A percentile compares a stretch with the other conserved stretches of the same genome.
These are phyloP conservation scores for Formica aserva DNA, from an alignment of 2,888 invertebrate species.

Conservation along the genomic window DNA sequence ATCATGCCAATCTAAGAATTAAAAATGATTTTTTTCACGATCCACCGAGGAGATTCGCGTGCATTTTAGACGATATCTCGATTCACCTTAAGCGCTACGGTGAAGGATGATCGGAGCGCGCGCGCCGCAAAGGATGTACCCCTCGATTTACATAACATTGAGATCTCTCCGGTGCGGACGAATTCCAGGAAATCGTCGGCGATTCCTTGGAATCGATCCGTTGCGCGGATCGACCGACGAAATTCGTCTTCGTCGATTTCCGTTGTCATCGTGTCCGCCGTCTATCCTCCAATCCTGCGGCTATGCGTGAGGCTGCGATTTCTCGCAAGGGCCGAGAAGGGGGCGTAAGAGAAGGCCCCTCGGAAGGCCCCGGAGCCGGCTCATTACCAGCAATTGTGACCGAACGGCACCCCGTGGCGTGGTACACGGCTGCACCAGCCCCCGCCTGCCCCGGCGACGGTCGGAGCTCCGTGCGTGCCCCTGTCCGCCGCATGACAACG, in stretches of 20 bases:
- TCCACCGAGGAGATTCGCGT: background rate
- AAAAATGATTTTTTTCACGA: background rate
- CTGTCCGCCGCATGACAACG: constrained; percentile 81
- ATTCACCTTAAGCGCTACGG: constrained; percentile 30
- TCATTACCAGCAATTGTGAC: constrained; percentile 85
- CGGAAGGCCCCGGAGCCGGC: constrained; percentile 80
- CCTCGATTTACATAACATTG: constrained; percentile 51
- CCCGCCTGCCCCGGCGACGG: constrained; percentile 69
- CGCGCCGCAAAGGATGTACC: constrained; percentile 11
- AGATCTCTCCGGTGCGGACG: background rate
- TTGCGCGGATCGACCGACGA: constrained; percentile 42
- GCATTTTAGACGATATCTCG: constrained; percentile 1
- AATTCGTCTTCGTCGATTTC: constrained; percentile 73
- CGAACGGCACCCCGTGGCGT: constrained; percentile 81
- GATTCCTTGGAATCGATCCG: constrained; percentile 64
- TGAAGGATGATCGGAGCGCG: constrained; percentile 28
- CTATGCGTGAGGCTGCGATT: constrained; percentile 81
- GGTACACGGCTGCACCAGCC: constrained; percentile 73
- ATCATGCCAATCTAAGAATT: background rate
- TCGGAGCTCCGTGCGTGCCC: constrained; percentile 69
- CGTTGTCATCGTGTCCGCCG: constrained; percentile 72
- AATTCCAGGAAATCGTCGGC: constrained; percentile 69
- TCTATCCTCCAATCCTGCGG: constrained; percentile 18
- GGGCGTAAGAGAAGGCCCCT: constrained; percentile 78
- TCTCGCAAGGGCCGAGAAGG: constrained; percentile 73